Evolutionary conservation across 2,797 vertebrate species (phyloP).

Genomic region (Petrocephalus schoutedeni): DNA sequence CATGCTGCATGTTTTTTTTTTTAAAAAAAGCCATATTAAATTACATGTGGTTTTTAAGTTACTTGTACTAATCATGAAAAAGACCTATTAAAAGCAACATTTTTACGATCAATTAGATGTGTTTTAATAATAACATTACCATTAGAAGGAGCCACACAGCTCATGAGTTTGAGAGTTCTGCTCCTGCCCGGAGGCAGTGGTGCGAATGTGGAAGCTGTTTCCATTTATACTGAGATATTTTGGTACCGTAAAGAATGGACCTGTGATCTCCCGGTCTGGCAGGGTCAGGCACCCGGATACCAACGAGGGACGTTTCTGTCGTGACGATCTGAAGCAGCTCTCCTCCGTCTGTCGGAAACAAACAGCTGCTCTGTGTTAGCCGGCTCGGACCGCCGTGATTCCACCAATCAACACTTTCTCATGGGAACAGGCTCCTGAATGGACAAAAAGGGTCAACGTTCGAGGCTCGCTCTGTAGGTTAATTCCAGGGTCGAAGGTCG

Average conservation of each 20-base stretch:
- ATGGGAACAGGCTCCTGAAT: conserved; percentile 60
- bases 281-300: conserved; percentile 79
- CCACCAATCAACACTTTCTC: conserved; percentile 61
- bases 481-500: conserved; percentile 61
- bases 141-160: neutral
- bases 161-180: neutral
- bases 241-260: conserved; percentile 65
- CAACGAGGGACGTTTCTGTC: conserved; percentile 81
- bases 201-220: conserved; percentile 59
- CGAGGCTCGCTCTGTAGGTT: conserved; percentile 57
- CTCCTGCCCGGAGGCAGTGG: conserved; percentile 51
- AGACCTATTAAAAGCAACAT: neutral
- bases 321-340: conserved; percentile 61
- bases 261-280: conserved; percentile 60
- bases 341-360: conserved; percentile 59
- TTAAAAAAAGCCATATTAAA: neutral
- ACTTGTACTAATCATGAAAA: neutral
- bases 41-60: neutral
- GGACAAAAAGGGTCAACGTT: conserved; percentile 57
- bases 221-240: conserved; percentile 72
- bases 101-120: neutral
- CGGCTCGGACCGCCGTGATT: conserved; percentile 47
- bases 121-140: conserved; percentile 11
- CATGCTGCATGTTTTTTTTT: neutral
- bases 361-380: conserved; percentile 64